Percentiles rank a stretch among this genome's conserved stretches.
These are phyloP conservation scores for Erynnis tages DNA, from an alignment of 2,888 invertebrate species.

Conservation along the genomic window DNA sequence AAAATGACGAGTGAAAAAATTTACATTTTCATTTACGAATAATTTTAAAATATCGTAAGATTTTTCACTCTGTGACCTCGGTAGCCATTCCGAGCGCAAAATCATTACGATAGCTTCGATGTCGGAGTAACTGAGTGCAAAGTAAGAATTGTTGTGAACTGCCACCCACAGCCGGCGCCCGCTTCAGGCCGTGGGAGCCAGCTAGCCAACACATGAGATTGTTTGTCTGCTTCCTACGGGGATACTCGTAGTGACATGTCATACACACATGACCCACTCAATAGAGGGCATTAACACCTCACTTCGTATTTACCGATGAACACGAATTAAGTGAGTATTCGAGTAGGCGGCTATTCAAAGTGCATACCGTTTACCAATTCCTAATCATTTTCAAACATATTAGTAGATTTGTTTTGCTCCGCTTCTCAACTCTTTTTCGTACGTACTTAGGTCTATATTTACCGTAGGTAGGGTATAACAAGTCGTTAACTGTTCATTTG, in stretches of 20 bases:
- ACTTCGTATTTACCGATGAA: conserved; percentile 22
- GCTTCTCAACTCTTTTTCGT: no score
- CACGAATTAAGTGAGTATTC: conserved; percentile 35
- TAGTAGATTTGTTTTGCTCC: no score
- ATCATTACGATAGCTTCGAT: no score
- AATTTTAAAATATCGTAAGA: no score
- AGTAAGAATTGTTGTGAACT: conserved; percentile 17
- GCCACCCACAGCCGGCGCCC: conserved; percentile 37
- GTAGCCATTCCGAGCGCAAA: no score
- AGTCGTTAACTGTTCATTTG: no score
- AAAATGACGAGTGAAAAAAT: no score
- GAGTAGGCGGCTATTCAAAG: conserved; percentile 20
- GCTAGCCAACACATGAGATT: conserved; percentile 38
- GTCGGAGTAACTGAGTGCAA: conserved; percentile 11
- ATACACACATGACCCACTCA: conserved; percentile 37
- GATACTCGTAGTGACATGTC: conserved; percentile 43
- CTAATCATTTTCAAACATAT: no score
- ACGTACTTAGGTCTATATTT: no score
- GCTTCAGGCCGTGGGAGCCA: conserved; percentile 39
- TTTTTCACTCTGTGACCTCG: no score
- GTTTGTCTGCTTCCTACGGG: conserved; percentile 46
- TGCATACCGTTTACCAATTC: neutral
- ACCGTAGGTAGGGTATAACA: no score
- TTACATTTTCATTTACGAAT: no score
- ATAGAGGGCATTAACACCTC: conserved; percentile 24